Base-by-base conservation (phyloP, 2,113 vertebrate genomes). In the Rhinogobius similis region DNA sequence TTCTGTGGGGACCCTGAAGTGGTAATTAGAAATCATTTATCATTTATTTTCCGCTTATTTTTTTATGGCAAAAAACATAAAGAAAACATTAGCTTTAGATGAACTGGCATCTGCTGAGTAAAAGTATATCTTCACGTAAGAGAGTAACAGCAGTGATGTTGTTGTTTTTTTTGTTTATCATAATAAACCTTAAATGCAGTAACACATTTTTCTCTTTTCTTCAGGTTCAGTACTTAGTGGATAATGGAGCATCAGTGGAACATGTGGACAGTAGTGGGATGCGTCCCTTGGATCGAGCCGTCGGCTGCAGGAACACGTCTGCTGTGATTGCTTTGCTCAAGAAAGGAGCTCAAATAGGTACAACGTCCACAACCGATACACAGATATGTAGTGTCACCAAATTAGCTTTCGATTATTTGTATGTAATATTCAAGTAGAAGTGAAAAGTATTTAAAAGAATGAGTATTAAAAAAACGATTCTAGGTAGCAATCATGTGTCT, bases 341-440 rank as follows among this genome's bases (percentile, higher is more conserved):
- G 90, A 98, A 99, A 92, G 98, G 98, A 92, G 97, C 97, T 20
- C 95, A 98, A 90, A 98, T 99, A 93, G 98, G 97, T 99, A 81
- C 20, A 50, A 26, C 50, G 4, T 26, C 52, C 10, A 12, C n/a
- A 4, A 24, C 21, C 13, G 46, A n/a, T 50, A 21, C 46, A 48
- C 44, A n/a, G 5, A 48, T 20, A 20, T 48, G 41, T 3, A 43
- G 41, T 16, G 41, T 43, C 3, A 12, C 11, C 41, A 14, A 1
- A 43, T 43, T 43, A 8, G 41, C 13, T 43, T 13, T 43, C 3
- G 39, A 41, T 41, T 41, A 41, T 41, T 41, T 2, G 10, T 41
- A 41, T 41, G 43, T 16, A 16, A 46, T 18, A 16, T 18, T 46
- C 1, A 13, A 43, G 12, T 12, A 41, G 39, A 41, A n/a, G n/a